Percentiles rank a stretch among this genome's conserved stretches.
Conservation (phyloP, 2,113 vertebrate species). For the Piaya cayana region DNA sequence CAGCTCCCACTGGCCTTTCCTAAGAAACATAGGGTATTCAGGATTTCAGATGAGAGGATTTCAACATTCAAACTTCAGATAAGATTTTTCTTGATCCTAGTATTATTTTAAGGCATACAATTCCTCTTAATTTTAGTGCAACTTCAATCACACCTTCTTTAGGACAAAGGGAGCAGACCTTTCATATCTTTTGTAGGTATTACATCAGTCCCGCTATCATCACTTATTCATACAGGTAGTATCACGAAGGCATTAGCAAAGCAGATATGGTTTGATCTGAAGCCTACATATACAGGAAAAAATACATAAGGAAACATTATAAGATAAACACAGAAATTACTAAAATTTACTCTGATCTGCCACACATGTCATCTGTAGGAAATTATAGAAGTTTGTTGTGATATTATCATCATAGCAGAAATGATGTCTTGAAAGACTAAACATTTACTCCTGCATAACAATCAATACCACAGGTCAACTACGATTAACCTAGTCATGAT, state of each 20-base stretch:
- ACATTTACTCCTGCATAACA: neutral
- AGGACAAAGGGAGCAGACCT: neutral
- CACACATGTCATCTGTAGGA: neutral
- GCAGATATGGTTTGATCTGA: neutral
- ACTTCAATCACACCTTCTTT: neutral
- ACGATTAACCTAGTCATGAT: neutral
- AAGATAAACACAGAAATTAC: neutral
- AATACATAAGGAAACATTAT: neutral
- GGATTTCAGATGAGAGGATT: neutral
- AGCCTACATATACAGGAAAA: neutral
- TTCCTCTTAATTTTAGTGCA: neutral
- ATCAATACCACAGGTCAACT: neutral
- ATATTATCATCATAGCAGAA: neutral
- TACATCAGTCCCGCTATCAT: neutral
- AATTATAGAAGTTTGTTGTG: neutral
- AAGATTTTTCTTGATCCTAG: neutral
- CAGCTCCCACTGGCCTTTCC: neutral
- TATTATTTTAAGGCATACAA: neutral
- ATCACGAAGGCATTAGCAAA: neutral
- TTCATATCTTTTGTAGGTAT: neutral
- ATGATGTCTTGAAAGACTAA: neutral
- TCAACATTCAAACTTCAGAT: neutral
- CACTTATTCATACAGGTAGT: neutral
- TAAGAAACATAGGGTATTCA: neutral
- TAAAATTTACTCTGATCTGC: neutral